Base-by-base conservation (phyloP, 2,888 invertebrate genomes). In the Campoletis raptor region DNA sequence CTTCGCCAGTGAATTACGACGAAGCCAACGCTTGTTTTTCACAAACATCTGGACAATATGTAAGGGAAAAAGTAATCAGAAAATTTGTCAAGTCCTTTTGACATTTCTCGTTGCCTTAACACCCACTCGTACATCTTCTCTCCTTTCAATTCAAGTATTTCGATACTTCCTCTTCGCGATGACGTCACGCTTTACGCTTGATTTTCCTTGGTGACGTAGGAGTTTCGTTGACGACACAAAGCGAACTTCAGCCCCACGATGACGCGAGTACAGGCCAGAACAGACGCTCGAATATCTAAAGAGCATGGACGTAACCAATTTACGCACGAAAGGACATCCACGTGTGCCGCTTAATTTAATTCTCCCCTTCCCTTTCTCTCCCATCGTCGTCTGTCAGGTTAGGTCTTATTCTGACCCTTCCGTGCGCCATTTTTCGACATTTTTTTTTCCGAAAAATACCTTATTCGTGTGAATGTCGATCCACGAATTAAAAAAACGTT, bases 141-240 rank as follows among this genome's bases (percentile, higher is more conserved):
- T 74, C 4, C 40, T 15, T 42, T 5, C 64, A 24, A 37, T n/a
- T 40, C 4, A 21, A 30, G 30, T 10, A 21, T 42, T 45, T 30
- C 54, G 54, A 52, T 30, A 72, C 48, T 54, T 57, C 52, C 84
- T 85, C 84, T 42, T 86, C 72, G 85, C 70, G 69, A 66, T 81
- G 83, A 88, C 88, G 88, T 87, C 86, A 88, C 72, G 70, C 45
- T 40, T 85, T 83, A 70, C 45, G 70, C 45, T 70, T 48, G 45
- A 73, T 88, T 86, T 88, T 83, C 81, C 52, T 74, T 69, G 85
- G 85, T 88, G 88, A 88, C 88, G 88, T 87, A 83, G 72, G 36
- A 48, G 42, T 15, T 24, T 24, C 70, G 70, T 30, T 70, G 70
- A 30, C 70, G 70, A 70, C 69, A 48, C 18, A 30, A 30, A 30